These are phyloP conservation scores for Ictalurus punctatus DNA, from an alignment of 2,113 vertebrate genomes.

Conservation along the genomic window DNA sequence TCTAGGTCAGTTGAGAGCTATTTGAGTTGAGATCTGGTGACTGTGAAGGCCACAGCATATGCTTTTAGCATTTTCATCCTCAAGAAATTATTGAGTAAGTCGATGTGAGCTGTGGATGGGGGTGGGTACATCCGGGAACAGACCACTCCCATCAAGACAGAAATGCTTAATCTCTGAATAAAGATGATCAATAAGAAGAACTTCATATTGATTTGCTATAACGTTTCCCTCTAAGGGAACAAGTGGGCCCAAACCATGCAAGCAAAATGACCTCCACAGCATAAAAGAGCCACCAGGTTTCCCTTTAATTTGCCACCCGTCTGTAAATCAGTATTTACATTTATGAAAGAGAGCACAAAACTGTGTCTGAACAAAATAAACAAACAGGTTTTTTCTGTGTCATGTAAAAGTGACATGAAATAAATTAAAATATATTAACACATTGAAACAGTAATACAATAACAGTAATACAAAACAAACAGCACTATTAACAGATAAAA, in stretches of 20 bases:
- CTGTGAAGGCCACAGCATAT: background rate
- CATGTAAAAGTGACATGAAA: slow-evolving; percentile 59
- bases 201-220: background rate
- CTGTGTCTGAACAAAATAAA: slow-evolving; percentile 63
- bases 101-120: background rate
- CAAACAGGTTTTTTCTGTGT: slow-evolving; percentile 55
- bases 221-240: background rate
- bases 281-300: background rate
- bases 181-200: background rate
- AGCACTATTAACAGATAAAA: slow-evolving; percentile 59
- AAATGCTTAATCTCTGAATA: background rate
- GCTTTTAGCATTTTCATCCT: background rate
- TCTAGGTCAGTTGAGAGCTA: too few relatives aligned
- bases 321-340: slow-evolving; percentile 67
- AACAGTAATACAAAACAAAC: slow-evolving; percentile 63
- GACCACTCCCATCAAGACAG: background rate
- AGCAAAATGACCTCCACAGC: background rate
- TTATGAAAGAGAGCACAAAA: slow-evolving; percentile 47
- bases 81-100: background rate
- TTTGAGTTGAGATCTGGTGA: background rate
- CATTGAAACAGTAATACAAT: slow-evolving; percentile 63
- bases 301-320: slow-evolving; percentile 11
- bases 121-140: background rate
- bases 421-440: slow-evolving; percentile 63
- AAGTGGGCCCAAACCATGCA: background rate